Conservation (phyloP, 2,797 vertebrate genomes). For the Sebastes matsubarae region DNA sequence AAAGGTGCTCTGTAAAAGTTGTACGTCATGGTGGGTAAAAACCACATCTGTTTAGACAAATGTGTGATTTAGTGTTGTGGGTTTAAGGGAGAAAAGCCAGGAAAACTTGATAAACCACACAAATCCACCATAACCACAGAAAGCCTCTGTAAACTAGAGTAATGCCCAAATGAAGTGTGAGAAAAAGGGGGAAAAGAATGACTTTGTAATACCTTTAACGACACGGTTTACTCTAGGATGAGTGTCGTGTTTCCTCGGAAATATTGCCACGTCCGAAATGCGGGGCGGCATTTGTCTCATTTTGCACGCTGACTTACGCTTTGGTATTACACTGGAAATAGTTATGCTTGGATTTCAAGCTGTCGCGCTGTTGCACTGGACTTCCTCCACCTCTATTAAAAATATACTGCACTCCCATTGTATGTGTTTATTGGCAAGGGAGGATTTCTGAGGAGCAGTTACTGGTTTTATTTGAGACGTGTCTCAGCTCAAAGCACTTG, state of each 20-base stretch:
- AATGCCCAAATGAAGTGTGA: constrained; percentile 86
- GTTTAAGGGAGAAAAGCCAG: constrained; percentile 71
- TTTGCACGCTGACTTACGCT: constrained; percentile 81
- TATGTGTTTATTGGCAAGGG: constrained; percentile 25
- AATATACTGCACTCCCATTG: constrained; percentile 25
- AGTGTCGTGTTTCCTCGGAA: constrained; percentile 83
- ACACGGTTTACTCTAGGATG: constrained; percentile 84
- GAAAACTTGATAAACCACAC: constrained; percentile 82
- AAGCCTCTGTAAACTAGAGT: constrained; percentile 77
- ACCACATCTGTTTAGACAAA: constrained; percentile 76
- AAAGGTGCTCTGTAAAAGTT: constrained; percentile 45
- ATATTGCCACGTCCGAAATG: constrained; percentile 78
- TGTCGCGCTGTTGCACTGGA: constrained; percentile 43
- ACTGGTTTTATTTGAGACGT: constrained; percentile 34
- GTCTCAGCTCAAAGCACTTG: background rate
- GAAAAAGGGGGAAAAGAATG: constrained; percentile 83
- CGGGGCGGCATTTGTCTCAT: constrained; percentile 80
- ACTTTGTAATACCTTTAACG: constrained; percentile 83
- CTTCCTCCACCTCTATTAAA: constrained; percentile 50
- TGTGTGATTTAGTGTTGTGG: constrained; percentile 74
- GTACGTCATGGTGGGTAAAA: constrained; percentile 53
- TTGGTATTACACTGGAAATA: constrained; percentile 80
- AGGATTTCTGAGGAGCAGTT: constrained; percentile 14
- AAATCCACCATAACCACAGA: constrained; percentile 80
- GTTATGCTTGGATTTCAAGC: constrained; percentile 83